phyloP scores from a whole-genome alignment of 2,113 vertebrate genomes.

The Pseudorectes ferrugineus region DNA sequence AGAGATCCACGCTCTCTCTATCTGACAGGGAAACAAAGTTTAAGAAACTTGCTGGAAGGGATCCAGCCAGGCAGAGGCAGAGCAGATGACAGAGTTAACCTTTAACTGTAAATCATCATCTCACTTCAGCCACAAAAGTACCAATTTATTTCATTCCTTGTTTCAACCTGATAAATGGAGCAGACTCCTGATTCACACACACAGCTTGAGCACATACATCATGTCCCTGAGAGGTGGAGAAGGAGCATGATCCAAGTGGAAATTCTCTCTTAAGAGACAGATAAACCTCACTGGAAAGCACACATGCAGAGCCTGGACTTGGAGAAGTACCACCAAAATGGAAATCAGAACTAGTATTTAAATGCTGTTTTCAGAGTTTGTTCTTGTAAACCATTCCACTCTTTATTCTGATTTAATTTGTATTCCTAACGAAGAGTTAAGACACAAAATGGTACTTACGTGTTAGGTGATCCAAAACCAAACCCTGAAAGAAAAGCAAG shows the following conservation, averaged over 20 bases:
- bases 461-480: conserved; percentile 73
- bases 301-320: not conserved
- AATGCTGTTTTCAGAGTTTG: not conserved
- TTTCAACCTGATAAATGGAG: not conserved
- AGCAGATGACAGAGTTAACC: not conserved
- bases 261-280: not conserved
- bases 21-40: not conserved
- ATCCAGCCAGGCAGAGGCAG: not conserved
- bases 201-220: not conserved
- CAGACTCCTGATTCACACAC: not conserved
- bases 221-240: not conserved
- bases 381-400: not conserved
- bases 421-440: not conserved
- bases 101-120: not conserved
- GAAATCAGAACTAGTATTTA: not conserved
- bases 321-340: not conserved
- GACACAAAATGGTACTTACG: conserved; percentile 65
- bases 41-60: not conserved
- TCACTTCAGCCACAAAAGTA: not conserved
- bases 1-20: not conserved
- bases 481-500: conserved; percentile 65
- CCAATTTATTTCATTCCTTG: not conserved
- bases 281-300: not conserved
- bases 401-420: not conserved
- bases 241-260: not conserved